Evolutionary conservation across 2,797 vertebrate genomes (phyloP).

Genomic region (Megalops cyprinoides): DNA sequence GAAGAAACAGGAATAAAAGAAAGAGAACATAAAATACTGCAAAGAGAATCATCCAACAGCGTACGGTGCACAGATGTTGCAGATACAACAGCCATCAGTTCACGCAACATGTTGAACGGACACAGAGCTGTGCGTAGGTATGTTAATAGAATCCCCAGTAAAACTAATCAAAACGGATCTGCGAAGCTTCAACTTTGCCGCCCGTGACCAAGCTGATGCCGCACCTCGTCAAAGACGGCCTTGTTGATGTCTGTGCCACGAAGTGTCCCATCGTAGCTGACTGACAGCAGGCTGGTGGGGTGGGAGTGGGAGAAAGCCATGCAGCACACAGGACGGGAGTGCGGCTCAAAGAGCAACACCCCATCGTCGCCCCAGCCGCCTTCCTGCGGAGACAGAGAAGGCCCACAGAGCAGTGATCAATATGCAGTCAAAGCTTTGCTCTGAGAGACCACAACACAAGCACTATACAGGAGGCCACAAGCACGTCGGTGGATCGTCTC

Average conservation of each 20-base stretch:
- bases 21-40: neutral
- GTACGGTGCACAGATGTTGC: neutral
- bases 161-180: neutral
- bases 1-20: neutral
- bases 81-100: neutral
- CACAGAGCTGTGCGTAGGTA: too few relatives aligned
- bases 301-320: constrained; percentile 79
- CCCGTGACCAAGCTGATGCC: constrained; percentile 6
- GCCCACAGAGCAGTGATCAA: neutral
- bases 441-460: constrained; percentile 30
- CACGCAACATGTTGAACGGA: neutral
- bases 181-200: neutral
- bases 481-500: too few relatives aligned
- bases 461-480: constrained; percentile 28
- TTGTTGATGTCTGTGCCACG: constrained; percentile 83
- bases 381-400: constrained; percentile 58
- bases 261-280: constrained; percentile 79
- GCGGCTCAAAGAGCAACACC: constrained; percentile 72
- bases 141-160: too few relatives aligned
- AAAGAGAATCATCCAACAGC: neutral
- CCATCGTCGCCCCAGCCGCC: constrained; percentile 64
- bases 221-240: constrained; percentile 84
- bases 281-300: constrained; percentile 78
- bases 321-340: constrained; percentile 69
- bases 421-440: neutral